phyloP scores from a whole-genome alignment of 92 coral and sea anemone species.

The Blastomussa wellsi region DNA sequence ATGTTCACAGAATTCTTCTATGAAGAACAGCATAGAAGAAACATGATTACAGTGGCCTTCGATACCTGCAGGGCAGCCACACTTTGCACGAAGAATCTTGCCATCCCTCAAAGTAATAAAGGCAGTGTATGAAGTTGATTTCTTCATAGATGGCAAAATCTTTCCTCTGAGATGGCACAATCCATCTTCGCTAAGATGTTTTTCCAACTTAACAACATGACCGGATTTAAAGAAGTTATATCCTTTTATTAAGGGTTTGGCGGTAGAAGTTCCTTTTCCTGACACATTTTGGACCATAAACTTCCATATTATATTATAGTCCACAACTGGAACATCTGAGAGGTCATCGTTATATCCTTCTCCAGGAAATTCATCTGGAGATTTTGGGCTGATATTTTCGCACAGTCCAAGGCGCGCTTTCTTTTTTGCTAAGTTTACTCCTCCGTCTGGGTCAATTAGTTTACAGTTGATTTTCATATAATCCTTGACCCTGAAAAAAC shows the following conservation, averaged over 20 bases:
- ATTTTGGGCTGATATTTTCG: conserved; percentile 52
- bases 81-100: conserved; percentile 53
- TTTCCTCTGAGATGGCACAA: conserved; percentile 47
- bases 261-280: conserved; percentile 55
- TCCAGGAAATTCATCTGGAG: conserved; percentile 48
- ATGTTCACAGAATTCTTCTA: conserved; percentile 56
- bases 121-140: conserved; percentile 51
- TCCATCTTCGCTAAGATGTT: conserved; percentile 53
- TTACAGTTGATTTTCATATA: conserved; percentile 55
- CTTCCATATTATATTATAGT: conserved; percentile 58
- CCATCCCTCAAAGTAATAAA: conserved; percentile 49
- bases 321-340: conserved; percentile 51
- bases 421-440: conserved; percentile 53
- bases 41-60: conserved; percentile 49
- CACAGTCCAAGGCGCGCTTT: conserved; percentile 65
- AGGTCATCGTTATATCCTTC: conserved; percentile 56
- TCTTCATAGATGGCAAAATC: conserved; percentile 50
- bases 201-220: conserved; percentile 60
- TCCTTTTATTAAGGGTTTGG: conserved; percentile 49
- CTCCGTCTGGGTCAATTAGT: conserved; percentile 60
- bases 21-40: conserved; percentile 40
- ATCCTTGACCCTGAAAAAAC: conserved; percentile 51
- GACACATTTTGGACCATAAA: too few relatives aligned
- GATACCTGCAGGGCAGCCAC: too few relatives aligned
- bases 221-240: conserved; percentile 56